A percentile compares a stretch with the other conserved stretches of the same genome.
phyloP scores from a whole-genome alignment of 2,797 vertebrate species.

The Coreius guichenoti region DNA sequence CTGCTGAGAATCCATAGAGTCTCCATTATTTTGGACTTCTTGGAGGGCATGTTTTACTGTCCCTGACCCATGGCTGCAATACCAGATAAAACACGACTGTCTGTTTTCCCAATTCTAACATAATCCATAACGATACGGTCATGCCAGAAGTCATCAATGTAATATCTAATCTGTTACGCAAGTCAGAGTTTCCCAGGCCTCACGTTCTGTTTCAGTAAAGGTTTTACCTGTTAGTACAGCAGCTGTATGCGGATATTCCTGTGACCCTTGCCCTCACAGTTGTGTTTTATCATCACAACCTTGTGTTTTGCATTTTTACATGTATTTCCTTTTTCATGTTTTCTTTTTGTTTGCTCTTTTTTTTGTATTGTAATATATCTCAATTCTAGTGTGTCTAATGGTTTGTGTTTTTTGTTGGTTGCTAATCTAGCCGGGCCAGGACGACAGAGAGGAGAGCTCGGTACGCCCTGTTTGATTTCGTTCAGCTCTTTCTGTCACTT shows the following conservation, averaged over 20 bases:
- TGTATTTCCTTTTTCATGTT: slow-evolving; percentile 27
- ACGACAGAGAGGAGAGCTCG: slow-evolving; percentile 86
- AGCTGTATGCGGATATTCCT: neutral
- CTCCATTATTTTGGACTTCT: neutral
- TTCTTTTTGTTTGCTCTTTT: slow-evolving; percentile 24
- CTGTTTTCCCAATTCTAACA: neutral
- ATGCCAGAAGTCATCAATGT: slow-evolving; percentile 1
- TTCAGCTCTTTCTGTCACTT: slow-evolving; percentile 58
- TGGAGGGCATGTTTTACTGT: slow-evolving; percentile 16
- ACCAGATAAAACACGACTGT: neutral
- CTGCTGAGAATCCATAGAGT: neutral
- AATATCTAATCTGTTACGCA: slow-evolving; percentile 2
- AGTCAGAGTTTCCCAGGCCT: neutral
- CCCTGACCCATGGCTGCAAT: neutral
- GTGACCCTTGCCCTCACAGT: neutral
- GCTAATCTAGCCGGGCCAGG: slow-evolving; percentile 86
- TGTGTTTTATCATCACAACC: slow-evolving; percentile 16
- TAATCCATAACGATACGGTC: neutral
- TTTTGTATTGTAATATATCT: slow-evolving; percentile 9
- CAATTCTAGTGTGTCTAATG: slow-evolving; percentile 48
- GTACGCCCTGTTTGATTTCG: slow-evolving; percentile 84
- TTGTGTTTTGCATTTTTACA: slow-evolving; percentile 24
- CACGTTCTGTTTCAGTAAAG: neutral
- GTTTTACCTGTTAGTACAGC: neutral
- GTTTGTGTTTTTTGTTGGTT: slow-evolving; percentile 52